Evolutionary conservation across 2,888 invertebrate genomes (phyloP).

Genomic region (Meteorus cinctellus): DNA sequence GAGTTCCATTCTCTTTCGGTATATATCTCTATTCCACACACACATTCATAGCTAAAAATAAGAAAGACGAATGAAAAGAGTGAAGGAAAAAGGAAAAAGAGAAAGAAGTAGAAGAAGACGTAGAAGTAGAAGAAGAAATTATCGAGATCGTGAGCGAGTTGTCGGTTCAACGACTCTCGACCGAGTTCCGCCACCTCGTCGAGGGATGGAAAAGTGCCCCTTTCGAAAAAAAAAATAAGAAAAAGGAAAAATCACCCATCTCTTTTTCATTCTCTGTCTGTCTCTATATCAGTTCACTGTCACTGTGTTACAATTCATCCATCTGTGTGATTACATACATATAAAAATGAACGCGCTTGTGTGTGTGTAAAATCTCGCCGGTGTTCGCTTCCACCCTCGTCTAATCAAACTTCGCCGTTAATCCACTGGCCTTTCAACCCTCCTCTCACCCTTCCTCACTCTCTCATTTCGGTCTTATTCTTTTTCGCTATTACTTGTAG

Average conservation of each 20-base stretch:
- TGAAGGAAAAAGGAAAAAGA: background rate
- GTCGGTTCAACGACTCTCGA: conserved; percentile 43
- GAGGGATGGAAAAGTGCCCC: conserved; percentile 33
- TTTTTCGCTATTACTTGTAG: conserved; percentile 25
- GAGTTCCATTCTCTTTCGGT: background rate
- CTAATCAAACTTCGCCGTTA: conserved; percentile 50
- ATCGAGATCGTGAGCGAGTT: conserved; percentile 49
- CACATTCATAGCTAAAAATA: background rate
- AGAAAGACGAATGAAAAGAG: background rate
- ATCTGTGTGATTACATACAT: conserved; percentile 15
- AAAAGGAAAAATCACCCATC: conserved; percentile 24
- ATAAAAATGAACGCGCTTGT: background rate
- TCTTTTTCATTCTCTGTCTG: conserved; percentile 26
- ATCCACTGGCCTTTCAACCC: conserved; percentile 38
- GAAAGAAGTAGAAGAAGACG: conserved; percentile 10
- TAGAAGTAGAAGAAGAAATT: conserved; percentile 46
- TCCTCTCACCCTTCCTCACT: conserved; percentile 26
- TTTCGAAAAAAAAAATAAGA: conserved; percentile 4
- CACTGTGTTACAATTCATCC: conserved; percentile 15
- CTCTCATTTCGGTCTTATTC: conserved; percentile 20
- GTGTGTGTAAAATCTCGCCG: conserved; percentile 35
- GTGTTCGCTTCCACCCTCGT: conserved; percentile 31
- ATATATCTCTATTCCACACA: background rate
- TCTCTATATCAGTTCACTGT: conserved; percentile 18
- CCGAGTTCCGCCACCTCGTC: conserved; percentile 39